Base-by-base conservation (phyloP, 2,113 vertebrate species). In the Elgaria multicarinata region DNA sequence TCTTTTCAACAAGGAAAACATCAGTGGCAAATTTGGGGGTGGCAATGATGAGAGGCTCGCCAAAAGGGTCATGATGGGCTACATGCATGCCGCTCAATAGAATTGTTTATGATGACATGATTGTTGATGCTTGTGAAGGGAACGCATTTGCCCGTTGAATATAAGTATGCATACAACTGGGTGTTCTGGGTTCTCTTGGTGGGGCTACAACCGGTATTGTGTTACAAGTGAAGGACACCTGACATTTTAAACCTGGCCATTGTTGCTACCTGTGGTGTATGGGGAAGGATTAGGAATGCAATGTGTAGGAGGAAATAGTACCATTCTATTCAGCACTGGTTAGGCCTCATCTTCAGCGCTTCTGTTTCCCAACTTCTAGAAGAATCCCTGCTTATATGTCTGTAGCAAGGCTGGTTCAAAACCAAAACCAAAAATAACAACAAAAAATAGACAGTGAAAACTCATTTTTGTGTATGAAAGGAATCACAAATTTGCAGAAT, bases 391-490 rank as follows among this genome's bases (percentile, higher is more conserved):
- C 9, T 72, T 42, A 36, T 36, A 50, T 82, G 18, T 77, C 74
- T 53, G 6, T 72, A 62, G 31, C 76, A 80, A 42, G 85, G 71
- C 87, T 91, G 83, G 69, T 44, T 89, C 91, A 77, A 86, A 91
- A n/a, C 36, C 87, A 85, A 95, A 90, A 20, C 44, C 16, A n/a
- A 26, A 44, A 67, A 85, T 1, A 26, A 1, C 10, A 86, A 81
- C 39, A 89, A 69, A 69, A 20, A 79, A 76, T 24, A 44, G 90
- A 77, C 0, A 81, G 80, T 72, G 66, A 92, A 90, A 93, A 93
- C 42, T 79, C 39, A n/a, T 92, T 78, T 92, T 91, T 85, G 91
- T 93, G n/a, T n/a, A n/a, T n/a, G 86, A 93, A 75, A 83, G 89
- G 67, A 91, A 88, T 76, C 89, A 94, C 75, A 42, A 50, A 82